These are phyloP conservation scores for Epicampocera succincta DNA, from an alignment of 2,888 invertebrate genomes.

Conservation along the genomic window DNA sequence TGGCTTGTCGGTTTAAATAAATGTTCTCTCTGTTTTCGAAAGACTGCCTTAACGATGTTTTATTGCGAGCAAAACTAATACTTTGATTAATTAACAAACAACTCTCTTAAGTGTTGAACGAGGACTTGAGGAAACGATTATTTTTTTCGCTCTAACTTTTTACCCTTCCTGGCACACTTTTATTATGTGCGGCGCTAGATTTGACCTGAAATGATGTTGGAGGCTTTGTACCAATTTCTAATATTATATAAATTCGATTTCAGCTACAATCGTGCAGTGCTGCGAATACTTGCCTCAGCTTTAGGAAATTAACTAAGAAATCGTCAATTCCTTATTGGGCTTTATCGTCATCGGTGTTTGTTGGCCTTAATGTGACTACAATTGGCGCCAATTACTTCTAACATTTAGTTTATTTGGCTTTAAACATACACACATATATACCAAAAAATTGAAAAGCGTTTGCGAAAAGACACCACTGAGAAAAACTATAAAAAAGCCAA, in stretches of 20 bases:
- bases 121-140: constrained; percentile 13
- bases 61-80: not conserved
- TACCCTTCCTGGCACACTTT: constrained; percentile 6
- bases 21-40: not conserved
- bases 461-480: constrained; percentile 18
- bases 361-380: constrained; percentile 66
- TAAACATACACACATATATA: constrained; percentile 14
- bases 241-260: constrained; percentile 7
- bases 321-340: constrained; percentile 59
- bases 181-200: not conserved
- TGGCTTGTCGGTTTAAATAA: constrained; percentile 28
- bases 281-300: not conserved
- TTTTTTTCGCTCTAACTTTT: constrained; percentile 18
- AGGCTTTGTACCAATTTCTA: constrained; percentile 4
- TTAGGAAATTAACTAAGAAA: constrained; percentile 54
- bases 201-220: not conserved
- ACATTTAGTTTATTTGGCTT: constrained; percentile 57
- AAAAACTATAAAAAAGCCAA: constrained; percentile 38
- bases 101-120: constrained; percentile 22
- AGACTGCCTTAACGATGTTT: constrained; percentile 18
- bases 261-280: constrained; percentile 3
- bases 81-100: constrained; percentile 56
- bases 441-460: not conserved
- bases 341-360: constrained; percentile 57
- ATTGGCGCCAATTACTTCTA: constrained; percentile 66